Evolutionary conservation across 2,113 vertebrate genomes (phyloP).

Genomic region (Equus przewalskii): DNA sequence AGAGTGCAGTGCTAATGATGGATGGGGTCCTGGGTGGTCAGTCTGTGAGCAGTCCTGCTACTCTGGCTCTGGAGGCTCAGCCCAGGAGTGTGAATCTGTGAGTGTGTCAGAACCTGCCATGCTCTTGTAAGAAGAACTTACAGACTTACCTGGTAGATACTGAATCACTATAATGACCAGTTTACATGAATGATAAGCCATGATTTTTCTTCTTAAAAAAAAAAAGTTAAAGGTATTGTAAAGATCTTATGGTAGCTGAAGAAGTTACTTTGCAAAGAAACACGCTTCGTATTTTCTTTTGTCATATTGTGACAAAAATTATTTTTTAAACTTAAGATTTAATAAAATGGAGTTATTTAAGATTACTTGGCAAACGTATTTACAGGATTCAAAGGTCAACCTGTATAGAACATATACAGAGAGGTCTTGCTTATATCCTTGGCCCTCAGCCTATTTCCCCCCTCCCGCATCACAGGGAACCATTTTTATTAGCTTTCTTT

Average conservation of each 20-base stretch:
- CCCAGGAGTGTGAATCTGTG: background rate
- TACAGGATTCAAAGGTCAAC: background rate
- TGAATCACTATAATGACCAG: background rate
- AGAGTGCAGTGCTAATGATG: background rate
- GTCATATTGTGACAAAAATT: background rate
- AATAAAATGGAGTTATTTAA: background rate
- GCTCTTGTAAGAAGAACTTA: background rate
- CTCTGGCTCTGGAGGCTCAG: background rate
- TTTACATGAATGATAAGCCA: background rate
- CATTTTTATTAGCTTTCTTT: background rate
- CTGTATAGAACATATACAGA: background rate
- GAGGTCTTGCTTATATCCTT: background rate
- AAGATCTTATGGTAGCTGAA: background rate
- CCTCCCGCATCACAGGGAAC: background rate
- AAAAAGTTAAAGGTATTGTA: background rate
- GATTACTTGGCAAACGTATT: background rate
- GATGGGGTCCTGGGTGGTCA: background rate
- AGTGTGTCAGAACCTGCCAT: background rate
- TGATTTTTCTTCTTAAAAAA: background rate
- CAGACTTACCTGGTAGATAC: background rate
- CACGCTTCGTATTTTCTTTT: background rate
- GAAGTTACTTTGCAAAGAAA: conserved; percentile 55
- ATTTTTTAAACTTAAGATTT: background rate
- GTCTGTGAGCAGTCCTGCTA: background rate
- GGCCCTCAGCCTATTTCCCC: background rate